Evolutionary conservation across 1,140 invertebrate species (phyloP), one percentile per base, ranked within the genome.

Genomic region (Hylaeus volcanicus): DNA sequence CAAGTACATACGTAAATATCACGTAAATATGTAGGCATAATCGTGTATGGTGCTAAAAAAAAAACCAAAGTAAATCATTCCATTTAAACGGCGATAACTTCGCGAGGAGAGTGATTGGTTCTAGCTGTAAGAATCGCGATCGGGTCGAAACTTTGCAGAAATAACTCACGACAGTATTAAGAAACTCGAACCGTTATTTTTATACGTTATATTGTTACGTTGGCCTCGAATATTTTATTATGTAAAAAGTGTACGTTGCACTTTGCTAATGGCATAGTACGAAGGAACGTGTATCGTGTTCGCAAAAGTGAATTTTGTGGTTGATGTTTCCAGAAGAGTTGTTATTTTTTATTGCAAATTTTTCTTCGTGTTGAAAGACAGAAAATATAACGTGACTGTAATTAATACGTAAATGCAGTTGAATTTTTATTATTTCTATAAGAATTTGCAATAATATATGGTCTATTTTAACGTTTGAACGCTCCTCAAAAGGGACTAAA

Each of bases 1-100:
- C 6, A 41, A 76, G 15, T 43, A 58, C 61, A 83, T 70, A 74
- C 74, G 58, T 80, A 79, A 43, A 41, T 26, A 26, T 26, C 26
- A 26, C 26, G 26, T 39, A 15, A 73, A 45, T 43, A 83, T 61
- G 43, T 77, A 79, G 15, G 5, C 61, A 74, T 79, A 64, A 82
- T 74, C 12, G 37, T 79, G 60, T 66, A 80, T 74, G 81, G 71
- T 83, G 77, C 81, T 83, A 83, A 79, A 48, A 48, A 48, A 2
- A 43, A 39, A 12, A 39, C 60, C 2, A 43, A 43, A 68, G 5
- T 56, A 68, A 74, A 72, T 72, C 74, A 74, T 83, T 83, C 71
- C 71, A 80, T 58, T 56, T 65, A 79, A 26, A 80, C 77, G 77
- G 77, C 53, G 61, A 80, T 74, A 74, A 73, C 63, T 65, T 71